Percentiles rank a stretch among this genome's conserved stretches.
Conservation (phyloP, 1,140 invertebrate species). For the Sycobia sp. region DNA sequence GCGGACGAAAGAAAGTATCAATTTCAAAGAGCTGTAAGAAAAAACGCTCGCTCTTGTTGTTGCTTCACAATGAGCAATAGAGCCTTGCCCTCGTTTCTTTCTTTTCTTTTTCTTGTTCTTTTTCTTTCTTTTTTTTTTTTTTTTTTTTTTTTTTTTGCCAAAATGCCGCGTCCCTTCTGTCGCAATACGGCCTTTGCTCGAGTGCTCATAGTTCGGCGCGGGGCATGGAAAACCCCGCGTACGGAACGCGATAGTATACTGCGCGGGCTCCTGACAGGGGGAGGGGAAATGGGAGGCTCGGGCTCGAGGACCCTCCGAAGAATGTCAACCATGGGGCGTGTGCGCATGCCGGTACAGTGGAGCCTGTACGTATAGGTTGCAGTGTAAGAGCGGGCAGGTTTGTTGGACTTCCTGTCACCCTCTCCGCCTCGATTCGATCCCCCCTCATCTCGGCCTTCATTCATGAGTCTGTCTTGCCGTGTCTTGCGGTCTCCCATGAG, state of each 20-base stretch:
- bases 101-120: no score
- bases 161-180: no score
- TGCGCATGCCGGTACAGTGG: slow-evolving; percentile 43
- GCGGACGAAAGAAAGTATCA: slow-evolving; percentile 17
- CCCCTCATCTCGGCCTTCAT: background rate
- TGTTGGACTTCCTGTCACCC: slow-evolving; percentile 48
- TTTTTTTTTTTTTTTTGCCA: no score
- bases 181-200: no score
- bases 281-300: slow-evolving; percentile 15
- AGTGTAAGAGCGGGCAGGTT: slow-evolving; percentile 39
- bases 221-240: slow-evolving; percentile 14
- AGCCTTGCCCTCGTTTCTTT: no score
- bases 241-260: background rate
- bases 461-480: slow-evolving; percentile 1
- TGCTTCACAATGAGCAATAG: no score
- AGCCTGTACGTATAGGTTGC: no score
- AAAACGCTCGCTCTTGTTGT: slow-evolving; percentile 5
- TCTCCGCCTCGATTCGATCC: slow-evolving; percentile 9
- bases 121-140: no score
- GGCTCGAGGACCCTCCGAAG: slow-evolving; percentile 40
- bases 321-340: slow-evolving; percentile 41
- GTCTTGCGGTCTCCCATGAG: slow-evolving; percentile 37
- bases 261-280: background rate
- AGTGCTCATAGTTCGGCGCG: no score
- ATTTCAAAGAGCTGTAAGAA: slow-evolving; percentile 10